phyloP scores from a whole-genome alignment of 2,888 invertebrate species.

The Encarsia formosa region DNA sequence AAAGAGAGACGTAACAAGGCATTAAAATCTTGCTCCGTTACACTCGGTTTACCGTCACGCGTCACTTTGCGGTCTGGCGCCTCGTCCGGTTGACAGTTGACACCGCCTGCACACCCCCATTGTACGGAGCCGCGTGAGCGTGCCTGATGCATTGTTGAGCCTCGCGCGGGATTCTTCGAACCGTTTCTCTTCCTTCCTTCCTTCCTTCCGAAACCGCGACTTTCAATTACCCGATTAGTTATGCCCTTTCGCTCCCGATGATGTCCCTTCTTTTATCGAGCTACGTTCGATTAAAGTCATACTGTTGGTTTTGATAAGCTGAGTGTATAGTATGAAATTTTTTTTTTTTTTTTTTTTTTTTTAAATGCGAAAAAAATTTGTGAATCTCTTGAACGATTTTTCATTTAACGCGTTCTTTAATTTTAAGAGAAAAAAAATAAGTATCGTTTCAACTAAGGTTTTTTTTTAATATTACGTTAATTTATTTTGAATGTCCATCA shows the following conservation, averaged over 20 bases:
- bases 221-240: conserved; percentile 11
- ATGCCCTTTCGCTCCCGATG: conserved; percentile 1
- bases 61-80: conserved; percentile 35
- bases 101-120: conserved; percentile 40
- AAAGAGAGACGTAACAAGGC: conserved; percentile 1
- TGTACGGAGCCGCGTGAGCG: conserved; percentile 46
- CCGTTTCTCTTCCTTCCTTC: conserved; percentile 5
- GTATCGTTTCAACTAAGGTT: too few species aligned
- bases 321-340: too few species aligned
- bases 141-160: conserved; percentile 27
- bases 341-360: too few species aligned
- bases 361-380: too few species aligned
- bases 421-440: too few species aligned
- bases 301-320: neutral
- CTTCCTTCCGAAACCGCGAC: neutral
- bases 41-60: conserved; percentile 29
- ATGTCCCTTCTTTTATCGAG: neutral
- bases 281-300: neutral
- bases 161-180: too few species aligned
- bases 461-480: too few species aligned
- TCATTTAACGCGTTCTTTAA: too few species aligned
- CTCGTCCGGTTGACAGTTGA: conserved; percentile 47
- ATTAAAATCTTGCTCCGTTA: conserved; percentile 13
- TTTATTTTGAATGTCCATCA: too few species aligned
- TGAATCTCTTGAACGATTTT: too few species aligned